Percentiles rank a stretch among this genome's conserved stretches.
These are phyloP conservation scores for Centropus unirufus DNA, from an alignment of 2,113 vertebrate genomes.

Conservation along the genomic window DNA sequence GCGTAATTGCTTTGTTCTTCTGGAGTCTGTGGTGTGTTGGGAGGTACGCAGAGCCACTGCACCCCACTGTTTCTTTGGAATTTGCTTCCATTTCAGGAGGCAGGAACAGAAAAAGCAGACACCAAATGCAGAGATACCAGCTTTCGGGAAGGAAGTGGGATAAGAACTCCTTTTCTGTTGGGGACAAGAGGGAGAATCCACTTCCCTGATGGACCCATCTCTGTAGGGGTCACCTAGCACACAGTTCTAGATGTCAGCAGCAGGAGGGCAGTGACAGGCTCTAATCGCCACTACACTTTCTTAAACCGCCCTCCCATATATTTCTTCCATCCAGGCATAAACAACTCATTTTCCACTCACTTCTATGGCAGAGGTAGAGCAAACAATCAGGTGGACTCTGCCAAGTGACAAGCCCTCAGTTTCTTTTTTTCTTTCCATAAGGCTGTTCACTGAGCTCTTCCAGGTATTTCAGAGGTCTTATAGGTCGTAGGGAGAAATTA, in stretches of 20 bases:
- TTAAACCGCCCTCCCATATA: not conserved
- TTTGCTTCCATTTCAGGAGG: not conserved
- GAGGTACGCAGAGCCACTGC: not conserved
- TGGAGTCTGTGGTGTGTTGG: not conserved
- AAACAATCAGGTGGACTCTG: not conserved
- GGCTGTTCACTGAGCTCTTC: not conserved
- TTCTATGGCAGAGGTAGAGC: not conserved
- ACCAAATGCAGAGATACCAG: not conserved
- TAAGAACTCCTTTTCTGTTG: not conserved
- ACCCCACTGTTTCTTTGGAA: not conserved
- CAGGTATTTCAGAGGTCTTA: not conserved
- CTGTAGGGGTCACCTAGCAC: not conserved
- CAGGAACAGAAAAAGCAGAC: not conserved
- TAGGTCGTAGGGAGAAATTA: not conserved
- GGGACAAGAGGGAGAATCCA: not conserved
- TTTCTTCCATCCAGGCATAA: not conserved
- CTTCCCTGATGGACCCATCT: not conserved
- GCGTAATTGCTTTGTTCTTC: not conserved
- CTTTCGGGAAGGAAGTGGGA: not conserved
- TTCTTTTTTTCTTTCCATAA: conserved; percentile 22
- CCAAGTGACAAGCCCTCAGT: not conserved
- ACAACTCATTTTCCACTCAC: conserved; percentile 1
- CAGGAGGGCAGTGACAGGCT: not conserved
- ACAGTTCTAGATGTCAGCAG: not conserved
- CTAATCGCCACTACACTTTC: not conserved